Conservation (phyloP, 2,797 vertebrate species). For the Ispidina lecontei region DNA sequence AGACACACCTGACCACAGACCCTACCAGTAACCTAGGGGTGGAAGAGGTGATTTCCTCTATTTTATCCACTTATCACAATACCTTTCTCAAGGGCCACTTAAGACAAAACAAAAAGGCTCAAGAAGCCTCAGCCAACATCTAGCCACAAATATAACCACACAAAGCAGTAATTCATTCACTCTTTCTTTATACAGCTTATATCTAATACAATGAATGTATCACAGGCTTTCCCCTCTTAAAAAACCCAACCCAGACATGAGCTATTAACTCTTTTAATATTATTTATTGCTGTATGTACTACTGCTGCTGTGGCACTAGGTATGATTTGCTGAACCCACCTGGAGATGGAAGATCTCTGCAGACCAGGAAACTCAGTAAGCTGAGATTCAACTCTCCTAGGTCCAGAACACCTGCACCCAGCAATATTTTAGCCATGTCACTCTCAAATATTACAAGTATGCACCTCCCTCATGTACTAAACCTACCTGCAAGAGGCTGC, state of each 20-base stretch:
- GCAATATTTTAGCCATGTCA: not conserved
- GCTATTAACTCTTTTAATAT: not conserved
- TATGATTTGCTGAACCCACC: conserved; percentile 24
- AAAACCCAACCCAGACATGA: not conserved
- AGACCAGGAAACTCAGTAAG: not conserved
- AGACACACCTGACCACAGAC: not conserved
- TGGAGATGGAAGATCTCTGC: not conserved
- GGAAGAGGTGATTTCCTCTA: not conserved
- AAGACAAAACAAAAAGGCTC: not conserved
- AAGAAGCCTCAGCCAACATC: not conserved
- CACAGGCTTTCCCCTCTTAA: not conserved
- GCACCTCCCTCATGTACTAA: not conserved
- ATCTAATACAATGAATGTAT: not conserved
- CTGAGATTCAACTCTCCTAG: not conserved
- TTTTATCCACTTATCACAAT: not conserved
- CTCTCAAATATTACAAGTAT: not conserved
- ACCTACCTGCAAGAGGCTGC: not conserved
- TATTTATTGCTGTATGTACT: not conserved
- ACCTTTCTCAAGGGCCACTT: not conserved
- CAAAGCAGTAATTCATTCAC: not conserved
- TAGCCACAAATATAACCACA: not conserved
- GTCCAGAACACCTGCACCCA: conserved; percentile 6
- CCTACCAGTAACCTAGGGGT: not conserved
- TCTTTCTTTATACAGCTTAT: not conserved
- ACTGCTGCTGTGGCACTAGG: conserved; percentile 1